Evolutionary conservation across 53 echinoderm and acorn worm species (phyloP), one percentile per base, ranked within the genome.

Genomic region (Glandiceps talaboti): DNA sequence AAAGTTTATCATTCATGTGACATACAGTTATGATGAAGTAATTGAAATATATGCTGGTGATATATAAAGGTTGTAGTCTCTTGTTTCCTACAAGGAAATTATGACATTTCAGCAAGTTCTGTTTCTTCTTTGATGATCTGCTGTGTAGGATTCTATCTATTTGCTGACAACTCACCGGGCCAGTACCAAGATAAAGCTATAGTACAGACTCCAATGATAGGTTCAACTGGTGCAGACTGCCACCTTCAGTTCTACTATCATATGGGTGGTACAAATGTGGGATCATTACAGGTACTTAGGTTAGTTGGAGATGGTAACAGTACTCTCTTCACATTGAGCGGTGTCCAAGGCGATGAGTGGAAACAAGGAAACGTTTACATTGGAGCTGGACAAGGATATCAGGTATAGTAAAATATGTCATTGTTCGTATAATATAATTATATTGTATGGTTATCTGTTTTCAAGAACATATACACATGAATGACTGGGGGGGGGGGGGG

Each of bases 161-260:
- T 76, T 32, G 87, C 86, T 1, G 84, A 84, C 45, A 84, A 83
- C 78, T 81, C 84, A 14, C 81, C 86, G 28, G 84, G 87, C 14
- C 28, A 29, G 12, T 73, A 74, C 14, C 82, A 83, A 0, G 30
- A 84, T 33, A 32, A 73, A 26, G 76, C 84, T 0, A 74, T 45
- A 28, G 27, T 89, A 29, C 33, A 78, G n/a, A 86, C 91, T 73
- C 81, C 81, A 28, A 33, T 32, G 27, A 86, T 89, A 75, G 76
- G 79, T 0, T 77, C 81, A 29, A 88, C 88, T 27, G 77, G 75
- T 27, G 73, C 84, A 28, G 79, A 79, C 74, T 89, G 89, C 74
- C 74, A 84, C 32, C 84, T 89, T 76, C 73, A 84, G 14, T 88
- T 91, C 82, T 91, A 81, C 74, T 91, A 91, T 76, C 84, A 86